These are phyloP conservation scores for Charaxes varanes DNA, from an alignment of 1,140 invertebrate genomes.

Conservation along the genomic window DNA sequence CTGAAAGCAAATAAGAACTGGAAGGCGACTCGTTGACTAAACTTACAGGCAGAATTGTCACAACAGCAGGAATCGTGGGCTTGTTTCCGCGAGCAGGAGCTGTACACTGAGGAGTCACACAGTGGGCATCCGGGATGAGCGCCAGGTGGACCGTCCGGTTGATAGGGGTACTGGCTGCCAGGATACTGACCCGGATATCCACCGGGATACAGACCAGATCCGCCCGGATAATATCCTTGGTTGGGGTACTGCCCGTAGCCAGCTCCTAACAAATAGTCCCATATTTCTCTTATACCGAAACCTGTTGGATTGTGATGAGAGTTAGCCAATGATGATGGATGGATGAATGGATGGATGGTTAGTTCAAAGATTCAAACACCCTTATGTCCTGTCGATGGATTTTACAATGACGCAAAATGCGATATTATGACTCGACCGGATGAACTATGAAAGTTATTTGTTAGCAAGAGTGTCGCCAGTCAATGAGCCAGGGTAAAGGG, in stretches of 20 bases:
- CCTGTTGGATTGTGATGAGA: conserved; percentile 48
- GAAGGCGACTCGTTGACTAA: too few relatives aligned
- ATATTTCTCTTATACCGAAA: conserved; percentile 61
- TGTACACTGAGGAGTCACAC: conserved; percentile 84
- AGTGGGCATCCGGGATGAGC: conserved; percentile 76
- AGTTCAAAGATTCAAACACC: too few relatives aligned
- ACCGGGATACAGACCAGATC: conserved; percentile 20
- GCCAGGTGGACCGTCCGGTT: conserved; percentile 46
- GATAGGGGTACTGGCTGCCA: conserved; percentile 31
- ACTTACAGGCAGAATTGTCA: conserved; percentile 75
- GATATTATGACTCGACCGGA: too few relatives aligned
- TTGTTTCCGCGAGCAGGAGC: conserved; percentile 83
- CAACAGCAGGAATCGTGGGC: conserved; percentile 86
- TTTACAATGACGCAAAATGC: too few relatives aligned
- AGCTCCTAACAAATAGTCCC: conserved; percentile 61
- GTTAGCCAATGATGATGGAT: conserved; percentile 21
- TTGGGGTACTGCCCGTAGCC: conserved; percentile 38
- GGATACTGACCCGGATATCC: conserved; percentile 29
- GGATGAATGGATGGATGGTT: not conserved
- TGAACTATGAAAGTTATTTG: too few relatives aligned
- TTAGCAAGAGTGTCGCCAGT: too few relatives aligned
- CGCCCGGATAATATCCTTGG: conserved; percentile 28
- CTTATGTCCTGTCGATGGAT: too few relatives aligned
- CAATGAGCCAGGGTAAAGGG: too few relatives aligned
- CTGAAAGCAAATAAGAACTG: too few relatives aligned